Evolutionary conservation across 2,113 vertebrate species (phyloP), one percentile per base, ranked within the genome.

Genomic region (Taurulus bubalis): DNA sequence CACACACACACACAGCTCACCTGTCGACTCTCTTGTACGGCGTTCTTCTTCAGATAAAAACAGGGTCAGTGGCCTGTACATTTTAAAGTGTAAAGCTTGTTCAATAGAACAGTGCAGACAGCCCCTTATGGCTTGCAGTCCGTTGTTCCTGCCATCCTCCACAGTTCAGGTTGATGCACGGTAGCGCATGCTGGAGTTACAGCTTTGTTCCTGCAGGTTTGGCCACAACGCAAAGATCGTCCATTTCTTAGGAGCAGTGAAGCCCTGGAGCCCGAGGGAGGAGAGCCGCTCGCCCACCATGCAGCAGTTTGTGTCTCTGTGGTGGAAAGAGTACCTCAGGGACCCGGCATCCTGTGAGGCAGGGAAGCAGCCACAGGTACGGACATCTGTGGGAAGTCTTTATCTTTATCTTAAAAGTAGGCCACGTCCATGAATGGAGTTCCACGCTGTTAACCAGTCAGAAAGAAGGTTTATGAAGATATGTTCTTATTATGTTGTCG

Each of bases 151-250:
- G 18, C 47, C 47, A 5, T 51, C 49, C 49, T 22, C 53, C 11
- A 2, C n/a, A 24, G 53, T 55, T 24, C n/a, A 24, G 10, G 4
- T 26, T 26, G n/a, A 24, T 6, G 11, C 4, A 56, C 24, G 6
- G n/a, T 2, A 56, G 58, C 58, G 32, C 58, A 32, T 32, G 14
- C 58, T 32, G 58, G 55, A 62, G 14, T 32, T 9, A 56, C 34
- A 38, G 34, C 22, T 83, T 62, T 59, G 40, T 70, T 36, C 16
- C 22, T 53, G n/a, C 87, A 98, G 97, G 70, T 98, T 96, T 60
- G 97, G 97, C 8, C 91, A 95, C 60, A 67, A 93, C 4, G 96
- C 94, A 5, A 98, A 96, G 89, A 96, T 98, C 4, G 91, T 98
- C 80, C 97, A 97, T 81, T 99, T 99, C 78, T n/a, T 95, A 30